Conservation (phyloP, 2,888 invertebrate genomes). For the Neoscelio sp. region DNA sequence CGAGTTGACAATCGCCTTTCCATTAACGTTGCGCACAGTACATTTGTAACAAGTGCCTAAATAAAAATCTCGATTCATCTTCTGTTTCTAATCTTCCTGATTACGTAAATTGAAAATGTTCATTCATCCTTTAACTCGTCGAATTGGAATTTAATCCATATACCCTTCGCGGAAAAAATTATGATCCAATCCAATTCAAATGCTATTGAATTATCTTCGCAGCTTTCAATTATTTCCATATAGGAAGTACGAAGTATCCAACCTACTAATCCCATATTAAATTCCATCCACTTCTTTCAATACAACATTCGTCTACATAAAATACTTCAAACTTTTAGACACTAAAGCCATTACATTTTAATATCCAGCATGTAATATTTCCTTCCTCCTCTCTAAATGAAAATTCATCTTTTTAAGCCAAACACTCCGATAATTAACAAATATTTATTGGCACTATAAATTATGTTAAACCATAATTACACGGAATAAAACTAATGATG, state of each 20-base stretch:
- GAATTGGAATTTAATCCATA: constrained; percentile 15
- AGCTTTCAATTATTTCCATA: constrained; percentile 36
- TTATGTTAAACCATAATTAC: constrained; percentile 39
- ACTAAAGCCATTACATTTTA: constrained; percentile 3
- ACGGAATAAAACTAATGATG: constrained; percentile 55
- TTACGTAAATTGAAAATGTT: too few relatives aligned
- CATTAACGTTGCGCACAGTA: too few relatives aligned
- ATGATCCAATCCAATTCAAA: constrained; percentile 18
- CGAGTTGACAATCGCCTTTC: too few relatives aligned
- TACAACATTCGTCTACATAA: too few relatives aligned
- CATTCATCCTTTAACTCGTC: constrained; percentile 6
- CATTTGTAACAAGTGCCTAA: too few relatives aligned
- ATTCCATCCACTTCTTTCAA: neutral
- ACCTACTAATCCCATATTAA: constrained; percentile 4
- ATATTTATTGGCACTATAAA: constrained; percentile 41
- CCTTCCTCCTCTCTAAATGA: constrained; percentile 1
- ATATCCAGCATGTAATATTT: constrained; percentile 1
- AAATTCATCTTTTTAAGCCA: constrained; percentile 11
- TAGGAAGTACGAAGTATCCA: constrained; percentile 35
- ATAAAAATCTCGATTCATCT: too few relatives aligned
- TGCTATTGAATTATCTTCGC: constrained; percentile 17
- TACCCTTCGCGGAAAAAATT: neutral
- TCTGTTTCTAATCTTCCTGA: constrained; percentile 83
- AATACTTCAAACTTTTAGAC: too few relatives aligned
- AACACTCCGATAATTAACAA: constrained; percentile 23